These are phyloP conservation scores for Drosophila villosipedis DNA, from an alignment of 2,888 invertebrate species.

Conservation along the genomic window DNA sequence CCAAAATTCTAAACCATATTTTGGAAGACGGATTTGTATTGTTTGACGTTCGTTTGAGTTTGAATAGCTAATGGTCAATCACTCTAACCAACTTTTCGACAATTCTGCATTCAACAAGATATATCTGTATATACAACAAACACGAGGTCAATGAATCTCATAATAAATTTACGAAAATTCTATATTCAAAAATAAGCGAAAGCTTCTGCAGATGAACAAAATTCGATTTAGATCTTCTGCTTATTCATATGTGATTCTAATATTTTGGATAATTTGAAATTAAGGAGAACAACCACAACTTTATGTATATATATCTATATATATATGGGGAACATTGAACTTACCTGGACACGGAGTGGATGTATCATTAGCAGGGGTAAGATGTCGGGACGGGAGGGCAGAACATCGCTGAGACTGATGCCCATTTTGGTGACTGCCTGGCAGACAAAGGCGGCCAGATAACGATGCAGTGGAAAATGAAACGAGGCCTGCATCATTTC, in stretches of 20 bases:
- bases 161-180: not conserved
- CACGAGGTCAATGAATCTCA: not conserved
- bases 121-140: not conserved
- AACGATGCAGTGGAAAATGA: conserved; percentile 98
- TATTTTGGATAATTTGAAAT: no score
- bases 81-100: not conserved
- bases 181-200: not conserved
- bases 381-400: conserved; percentile 91
- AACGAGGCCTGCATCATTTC: conserved; percentile 96
- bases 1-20: not conserved
- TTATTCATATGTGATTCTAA: no score
- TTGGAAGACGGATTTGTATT: not conserved
- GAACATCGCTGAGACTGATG: conserved; percentile 90
- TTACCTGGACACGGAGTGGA: conserved; percentile 96
- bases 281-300: not conserved
- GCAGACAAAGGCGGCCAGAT: conserved; percentile 94
- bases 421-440: conserved; percentile 94
- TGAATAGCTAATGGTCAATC: not conserved
- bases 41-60: not conserved
- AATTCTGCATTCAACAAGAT: not conserved
- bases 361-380: conserved; percentile 95
- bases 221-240: not conserved
- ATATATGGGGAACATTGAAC: conserved; percentile 72
- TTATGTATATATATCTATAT: not conserved
- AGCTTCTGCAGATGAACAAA: not conserved